A percentile compares a stretch with the other conserved stretches of the same genome.
Conservation (phyloP, 53 echinoderm and acorn worm genomes). For the Holothuria leucospilota region DNA sequence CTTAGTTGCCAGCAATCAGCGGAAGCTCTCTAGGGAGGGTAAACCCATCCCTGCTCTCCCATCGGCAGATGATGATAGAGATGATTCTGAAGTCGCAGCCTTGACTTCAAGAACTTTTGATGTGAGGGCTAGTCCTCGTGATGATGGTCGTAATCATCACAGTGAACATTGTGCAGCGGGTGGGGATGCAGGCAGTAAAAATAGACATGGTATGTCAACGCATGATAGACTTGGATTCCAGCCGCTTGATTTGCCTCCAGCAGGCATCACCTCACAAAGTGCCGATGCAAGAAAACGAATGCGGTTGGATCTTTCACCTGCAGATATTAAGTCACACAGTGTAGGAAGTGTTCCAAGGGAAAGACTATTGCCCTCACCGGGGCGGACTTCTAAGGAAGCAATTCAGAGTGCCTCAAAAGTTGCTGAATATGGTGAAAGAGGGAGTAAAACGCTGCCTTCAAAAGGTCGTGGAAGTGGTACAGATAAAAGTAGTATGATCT, state of each 20-base stretch:
- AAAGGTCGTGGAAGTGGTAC: slow-evolving; percentile 30
- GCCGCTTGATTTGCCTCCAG: slow-evolving; percentile 56
- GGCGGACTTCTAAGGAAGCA: slow-evolving; percentile 84
- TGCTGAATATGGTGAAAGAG: slow-evolving; percentile 81
- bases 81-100: slow-evolving; percentile 87
- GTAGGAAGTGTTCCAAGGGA: slow-evolving; percentile 53
- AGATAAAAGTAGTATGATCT: slow-evolving; percentile 21
- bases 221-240: slow-evolving; percentile 13
- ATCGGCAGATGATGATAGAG: slow-evolving; percentile 55
- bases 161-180: background rate
- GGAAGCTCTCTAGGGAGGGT: slow-evolving; percentile 31
- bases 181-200: background rate
- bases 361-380: slow-evolving; percentile 83
- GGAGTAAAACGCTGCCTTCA: background rate
- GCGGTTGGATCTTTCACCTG: slow-evolving; percentile 81
- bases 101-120: slow-evolving; percentile 70
- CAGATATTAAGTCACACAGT: slow-evolving; percentile 49
- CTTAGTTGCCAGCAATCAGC: slow-evolving; percentile 9
- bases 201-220: too few relatives aligned
- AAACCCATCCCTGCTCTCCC: background rate
- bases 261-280: slow-evolving; percentile 58
- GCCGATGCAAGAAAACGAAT: slow-evolving; percentile 66
- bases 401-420: slow-evolving; percentile 73
- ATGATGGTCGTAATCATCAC: too few relatives aligned
- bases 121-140: too few relatives aligned